Base-by-base conservation (phyloP, 2,888 invertebrate genomes). In the Holacanthella duospinosa region DNA sequence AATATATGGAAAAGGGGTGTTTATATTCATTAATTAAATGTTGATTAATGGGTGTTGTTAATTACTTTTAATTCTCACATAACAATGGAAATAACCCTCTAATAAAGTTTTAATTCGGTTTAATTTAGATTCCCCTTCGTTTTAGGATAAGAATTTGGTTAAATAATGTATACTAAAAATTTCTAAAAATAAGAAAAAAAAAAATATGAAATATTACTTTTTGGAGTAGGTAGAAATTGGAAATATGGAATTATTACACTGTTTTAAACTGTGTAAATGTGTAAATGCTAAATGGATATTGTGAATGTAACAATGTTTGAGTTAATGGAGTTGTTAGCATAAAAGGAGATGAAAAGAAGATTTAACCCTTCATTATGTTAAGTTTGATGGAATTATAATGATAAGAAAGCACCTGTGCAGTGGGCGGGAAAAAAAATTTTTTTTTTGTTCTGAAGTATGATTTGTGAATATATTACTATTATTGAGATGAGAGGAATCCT, bases 11-110 rank as follows among this genome's bases (percentile, higher is more conserved):
- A n/a, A n/a, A n/a, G n/a, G n/a, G n/a, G n/a, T n/a, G n/a, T 57
- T 60, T 65, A 61, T 57, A 54, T 67, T 67, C 62, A 68, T 64
- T 67, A 62, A 62, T 61, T 63, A 67, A 66, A 67, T 64, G 65
- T 68, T 70, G 70, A 70, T 71, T 66, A 66, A 70, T 71, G 70
- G 62, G 53, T 57, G 64, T 66, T 68, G 68, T 70, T 71, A 70
- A 71, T 71, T 71, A 68, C 70, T 71, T 71, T 67, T 71, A 67
- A 67, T 69, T 68, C 63, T 66, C 64, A 66, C 64, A 68, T 71
- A 71, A 70, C 69, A 68, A 68, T 71, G 65, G 62, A n/a, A 65
- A 68, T 66, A 67, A 64, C 58, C 64, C 59, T 67, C 66, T 68
- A 67, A 67, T 70, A 70, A 68, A 67, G 59, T 36, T 36, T 36